A percentile compares a stretch with the other conserved stretches of the same genome.
Conservation (phyloP, 64 coral and sea anemone species). For the Catalaphyllia jardinei region DNA sequence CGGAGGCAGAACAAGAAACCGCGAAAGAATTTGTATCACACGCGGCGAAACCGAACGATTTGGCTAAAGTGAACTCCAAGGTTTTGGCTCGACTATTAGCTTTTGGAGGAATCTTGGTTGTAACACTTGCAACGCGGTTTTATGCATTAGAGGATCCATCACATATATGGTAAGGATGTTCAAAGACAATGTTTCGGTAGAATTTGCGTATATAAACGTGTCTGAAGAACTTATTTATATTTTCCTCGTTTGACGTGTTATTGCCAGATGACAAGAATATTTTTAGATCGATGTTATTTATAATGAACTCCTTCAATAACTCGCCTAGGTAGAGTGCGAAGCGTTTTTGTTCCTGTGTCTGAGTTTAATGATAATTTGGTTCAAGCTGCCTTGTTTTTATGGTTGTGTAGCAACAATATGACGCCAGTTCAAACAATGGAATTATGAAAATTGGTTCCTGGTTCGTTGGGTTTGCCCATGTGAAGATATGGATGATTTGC, state of each 20-base stretch:
- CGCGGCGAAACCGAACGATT: background rate
- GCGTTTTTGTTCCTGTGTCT: background rate
- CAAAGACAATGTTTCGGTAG: background rate
- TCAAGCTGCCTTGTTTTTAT: background rate
- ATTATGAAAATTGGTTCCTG: background rate
- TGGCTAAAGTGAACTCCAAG: background rate
- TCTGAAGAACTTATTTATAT: background rate
- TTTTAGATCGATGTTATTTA: background rate
- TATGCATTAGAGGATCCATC: constrained; percentile 56
- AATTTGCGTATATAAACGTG: background rate
- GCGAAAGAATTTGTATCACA: background rate
- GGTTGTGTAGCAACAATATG: constrained; percentile 41
- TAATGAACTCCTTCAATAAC: background rate
- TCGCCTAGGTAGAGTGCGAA: background rate
- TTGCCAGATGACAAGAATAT: background rate
- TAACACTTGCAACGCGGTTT: constrained; percentile 60
- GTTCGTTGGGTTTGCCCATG: background rate
- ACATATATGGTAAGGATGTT: constrained; percentile 79
- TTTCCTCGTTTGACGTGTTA: background rate
- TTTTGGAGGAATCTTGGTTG: constrained; percentile 46
- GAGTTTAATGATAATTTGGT: background rate
- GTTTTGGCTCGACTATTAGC: constrained; percentile 37
- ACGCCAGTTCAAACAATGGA: background rate
- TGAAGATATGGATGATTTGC: background rate
- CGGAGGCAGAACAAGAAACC: background rate